Conservation (phyloP, 2,113 vertebrate species). For the Corydoras sp. region DNA sequence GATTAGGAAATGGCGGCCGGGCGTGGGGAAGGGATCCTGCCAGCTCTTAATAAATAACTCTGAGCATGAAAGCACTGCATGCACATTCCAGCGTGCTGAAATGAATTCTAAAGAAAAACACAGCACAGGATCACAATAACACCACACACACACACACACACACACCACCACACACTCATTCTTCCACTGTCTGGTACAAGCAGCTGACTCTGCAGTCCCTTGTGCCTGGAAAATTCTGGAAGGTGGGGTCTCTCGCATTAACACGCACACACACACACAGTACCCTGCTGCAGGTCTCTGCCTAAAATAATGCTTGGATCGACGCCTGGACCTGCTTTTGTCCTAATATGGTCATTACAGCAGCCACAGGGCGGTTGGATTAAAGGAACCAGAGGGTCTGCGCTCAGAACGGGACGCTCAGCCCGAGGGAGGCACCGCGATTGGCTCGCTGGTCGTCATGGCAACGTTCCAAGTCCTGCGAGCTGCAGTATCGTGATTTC, state of each 20-base stretch:
- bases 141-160: too few species aligned
- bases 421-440: background rate
- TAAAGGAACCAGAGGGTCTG: background rate
- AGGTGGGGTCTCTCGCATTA: constrained; percentile 9
- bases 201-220: constrained; percentile 31
- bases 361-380: background rate
- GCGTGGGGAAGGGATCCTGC: too few species aligned
- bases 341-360: constrained; percentile 64
- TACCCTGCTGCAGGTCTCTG: background rate
- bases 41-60: too few species aligned
- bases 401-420: background rate
- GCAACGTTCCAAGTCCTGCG: background rate
- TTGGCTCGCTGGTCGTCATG: constrained; percentile 10
- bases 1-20: too few species aligned
- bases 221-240: constrained; percentile 44
- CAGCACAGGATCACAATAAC: too few species aligned
- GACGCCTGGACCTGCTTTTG: constrained; percentile 41
- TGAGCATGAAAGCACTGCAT: too few species aligned
- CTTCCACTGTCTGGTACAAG: constrained; percentile 19
- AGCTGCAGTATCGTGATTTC: background rate
- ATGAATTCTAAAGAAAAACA: too few species aligned
- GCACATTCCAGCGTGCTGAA: too few species aligned
- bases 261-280: background rate
- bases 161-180: background rate
- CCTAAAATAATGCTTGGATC: background rate